Evolutionary conservation across 2,888 invertebrate species (phyloP).

Genomic region (Orthosia cruda): DNA sequence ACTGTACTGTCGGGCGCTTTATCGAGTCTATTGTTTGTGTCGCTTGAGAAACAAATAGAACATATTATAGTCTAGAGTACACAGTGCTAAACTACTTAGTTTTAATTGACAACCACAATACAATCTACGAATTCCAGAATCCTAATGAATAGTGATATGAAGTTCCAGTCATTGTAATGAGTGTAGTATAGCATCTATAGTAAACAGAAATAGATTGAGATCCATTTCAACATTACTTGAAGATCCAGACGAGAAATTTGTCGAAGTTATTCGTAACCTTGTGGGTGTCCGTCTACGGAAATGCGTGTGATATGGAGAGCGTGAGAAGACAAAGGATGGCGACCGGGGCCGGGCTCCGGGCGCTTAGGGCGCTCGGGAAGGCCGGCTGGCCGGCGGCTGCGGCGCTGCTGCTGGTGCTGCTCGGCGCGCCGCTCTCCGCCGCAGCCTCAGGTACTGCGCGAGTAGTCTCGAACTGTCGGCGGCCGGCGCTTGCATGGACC

Average conservation of each 20-base stretch:
- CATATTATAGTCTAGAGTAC: not conserved
- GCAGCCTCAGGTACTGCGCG: conserved; percentile 41
- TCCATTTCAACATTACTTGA: conserved; percentile 22
- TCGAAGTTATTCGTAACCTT: conserved; percentile 1
- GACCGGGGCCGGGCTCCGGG: conserved; percentile 22
- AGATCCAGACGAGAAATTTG: conserved; percentile 5
- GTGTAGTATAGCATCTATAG: conserved; percentile 43
- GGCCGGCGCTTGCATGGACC: conserved; percentile 3
- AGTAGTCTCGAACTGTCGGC: not conserved
- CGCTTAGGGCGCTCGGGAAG: conserved; percentile 3
- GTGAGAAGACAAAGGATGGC: conserved; percentile 62
- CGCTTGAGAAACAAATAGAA: conserved; percentile 21
- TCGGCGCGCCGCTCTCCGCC: conserved; percentile 40
- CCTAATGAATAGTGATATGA: conserved; percentile 32
- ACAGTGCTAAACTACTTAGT: conserved; percentile 21
- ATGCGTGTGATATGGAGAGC: conserved; percentile 21
- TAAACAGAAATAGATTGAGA: conserved; percentile 64
- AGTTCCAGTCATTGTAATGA: conserved; percentile 41
- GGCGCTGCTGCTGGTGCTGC: conserved; percentile 60
- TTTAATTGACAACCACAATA: conserved; percentile 13
- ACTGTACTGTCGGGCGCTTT: not conserved
- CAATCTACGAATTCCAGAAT: not conserved
- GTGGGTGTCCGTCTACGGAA: conserved; percentile 6
- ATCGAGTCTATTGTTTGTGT: conserved; percentile 29
- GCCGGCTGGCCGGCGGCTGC: conserved; percentile 55